Evolutionary conservation across 1,140 invertebrate species (phyloP).

Genomic region (Formica exsecta): DNA sequence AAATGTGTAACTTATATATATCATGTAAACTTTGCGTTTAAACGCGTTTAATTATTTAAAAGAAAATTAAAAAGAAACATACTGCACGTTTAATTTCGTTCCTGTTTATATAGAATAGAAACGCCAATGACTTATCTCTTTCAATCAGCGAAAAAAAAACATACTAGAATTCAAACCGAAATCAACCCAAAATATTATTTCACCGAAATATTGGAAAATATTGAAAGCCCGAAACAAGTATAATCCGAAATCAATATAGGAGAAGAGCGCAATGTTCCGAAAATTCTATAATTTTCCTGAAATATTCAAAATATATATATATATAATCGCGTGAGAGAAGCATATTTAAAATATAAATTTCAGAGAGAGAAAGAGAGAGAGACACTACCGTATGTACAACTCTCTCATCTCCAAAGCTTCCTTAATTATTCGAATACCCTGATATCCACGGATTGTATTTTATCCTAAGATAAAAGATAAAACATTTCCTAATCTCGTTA

Average conservation of each 20-base stretch:
- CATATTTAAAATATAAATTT: not conserved
- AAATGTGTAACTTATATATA: not conserved
- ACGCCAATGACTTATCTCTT: not conserved
- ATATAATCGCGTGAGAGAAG: not conserved
- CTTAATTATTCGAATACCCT: no score
- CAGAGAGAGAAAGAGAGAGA: not conserved
- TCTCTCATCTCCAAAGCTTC: no score
- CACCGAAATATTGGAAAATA: not conserved
- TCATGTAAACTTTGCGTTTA: not conserved
- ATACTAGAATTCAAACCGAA: not conserved
- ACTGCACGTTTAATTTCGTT: not conserved
- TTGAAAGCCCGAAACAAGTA: not conserved
- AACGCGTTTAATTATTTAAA: not conserved
- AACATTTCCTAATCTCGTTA: no score
- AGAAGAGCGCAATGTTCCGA: not conserved
- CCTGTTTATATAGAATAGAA: not conserved
- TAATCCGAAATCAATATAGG: not conserved
- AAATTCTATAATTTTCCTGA: not conserved
- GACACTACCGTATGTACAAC: no score
- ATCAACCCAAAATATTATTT: not conserved
- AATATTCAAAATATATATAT: not conserved
- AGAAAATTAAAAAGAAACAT: not conserved
- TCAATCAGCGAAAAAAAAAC: not conserved
- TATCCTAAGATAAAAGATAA: no score
- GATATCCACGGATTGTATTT: not conserved